Percentiles rank a stretch among this genome's conserved stretches.
These are phyloP conservation scores for Enteromius radiatus DNA, from an alignment of 2,797 vertebrate genomes.

Conservation along the genomic window DNA sequence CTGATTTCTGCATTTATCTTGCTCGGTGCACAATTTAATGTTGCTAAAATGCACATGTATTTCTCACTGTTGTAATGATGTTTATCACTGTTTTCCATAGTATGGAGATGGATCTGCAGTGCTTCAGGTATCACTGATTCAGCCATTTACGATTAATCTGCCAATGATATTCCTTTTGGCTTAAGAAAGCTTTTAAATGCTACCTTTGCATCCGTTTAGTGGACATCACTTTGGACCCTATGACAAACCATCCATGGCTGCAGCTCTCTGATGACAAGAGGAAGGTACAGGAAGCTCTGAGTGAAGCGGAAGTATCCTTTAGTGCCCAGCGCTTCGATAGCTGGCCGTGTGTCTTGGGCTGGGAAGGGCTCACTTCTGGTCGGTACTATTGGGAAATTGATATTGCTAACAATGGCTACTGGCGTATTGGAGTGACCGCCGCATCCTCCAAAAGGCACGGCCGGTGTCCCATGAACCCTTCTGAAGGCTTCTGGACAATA, in stretches of 20 bases:
- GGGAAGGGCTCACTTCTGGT: constrained; percentile 72
- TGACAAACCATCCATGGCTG: constrained; percentile 76
- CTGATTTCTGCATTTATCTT: not conserved
- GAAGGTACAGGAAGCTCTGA: constrained; percentile 70
- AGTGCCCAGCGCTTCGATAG: constrained; percentile 72
- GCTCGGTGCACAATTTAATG: not conserved
- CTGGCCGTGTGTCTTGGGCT: constrained; percentile 74
- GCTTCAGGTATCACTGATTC: constrained; percentile 67
- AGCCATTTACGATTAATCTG: not conserved
- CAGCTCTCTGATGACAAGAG: constrained; percentile 73
- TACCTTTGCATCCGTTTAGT: constrained; percentile 56
- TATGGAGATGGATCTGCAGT: constrained; percentile 79
- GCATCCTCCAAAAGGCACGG: constrained; percentile 67
- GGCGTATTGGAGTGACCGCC: constrained; percentile 72
- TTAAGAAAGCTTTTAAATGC: not conserved
- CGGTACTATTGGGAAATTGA: constrained; percentile 81
- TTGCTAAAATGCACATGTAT: not conserved
- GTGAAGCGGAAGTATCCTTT: constrained; percentile 42
- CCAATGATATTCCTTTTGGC: not conserved
- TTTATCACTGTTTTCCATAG: constrained; percentile 55
- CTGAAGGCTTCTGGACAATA: constrained; percentile 69
- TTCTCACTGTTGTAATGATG: not conserved
- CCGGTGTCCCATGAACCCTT: constrained; percentile 71
- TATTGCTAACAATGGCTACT: constrained; percentile 72
- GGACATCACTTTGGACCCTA: constrained; percentile 74